Base-by-base conservation (phyloP, 2,888 invertebrate genomes). In the Eucriotettix oculatus region DNA sequence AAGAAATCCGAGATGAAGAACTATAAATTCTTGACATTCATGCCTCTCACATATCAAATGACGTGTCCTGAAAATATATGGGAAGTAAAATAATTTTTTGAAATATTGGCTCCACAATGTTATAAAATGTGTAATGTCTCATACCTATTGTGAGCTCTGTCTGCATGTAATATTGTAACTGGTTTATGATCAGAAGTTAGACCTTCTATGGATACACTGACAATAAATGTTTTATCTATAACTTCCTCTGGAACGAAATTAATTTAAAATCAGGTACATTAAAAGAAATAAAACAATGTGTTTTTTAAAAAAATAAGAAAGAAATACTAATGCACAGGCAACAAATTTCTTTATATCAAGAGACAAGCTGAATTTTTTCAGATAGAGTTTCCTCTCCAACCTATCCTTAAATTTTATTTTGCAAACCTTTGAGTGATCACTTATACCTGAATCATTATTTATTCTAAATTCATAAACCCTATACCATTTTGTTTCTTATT, bases 201-300 rank as follows among this genome's bases (percentile, higher is more conserved):
- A 42, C 92, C 92, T 65, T 91, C 87, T 68, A 93, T 85, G 40
- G 84, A 80, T 68, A 94, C 87, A 70, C 87, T 87, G 59, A 95
- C 83, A 73, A 86, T 84, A 71, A 95, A 94, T 69, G 86, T 86
- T 74, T 92, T 90, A 71, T 92, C 91, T 69, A 93, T 91, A 68
- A 85, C 86, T 73, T 93, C 92, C 72, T 91, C 94, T 93, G 75
- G 60, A 81, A 66, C 54, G 62, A 62, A 48, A 62, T 10, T 3
- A 14, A n/a, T 48, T n/a, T n/a, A 48, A 7, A 48, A 48, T 48
- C n/a, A 48, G 1, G 29, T 29, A 29, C 7, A 29, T 29, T 29
- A 29, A 29, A n/a, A 29, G 29, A 5, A 29, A 29, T 29, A 29
- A 29, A 29, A 29, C 7, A 29, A 29, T 5, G 29, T n/a, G 7